Percentiles rank a stretch among this genome's conserved stretches.
Evolutionary conservation across 2,113 vertebrate genomes (phyloP).

Genomic region (Rhizomys pruinosus): DNA sequence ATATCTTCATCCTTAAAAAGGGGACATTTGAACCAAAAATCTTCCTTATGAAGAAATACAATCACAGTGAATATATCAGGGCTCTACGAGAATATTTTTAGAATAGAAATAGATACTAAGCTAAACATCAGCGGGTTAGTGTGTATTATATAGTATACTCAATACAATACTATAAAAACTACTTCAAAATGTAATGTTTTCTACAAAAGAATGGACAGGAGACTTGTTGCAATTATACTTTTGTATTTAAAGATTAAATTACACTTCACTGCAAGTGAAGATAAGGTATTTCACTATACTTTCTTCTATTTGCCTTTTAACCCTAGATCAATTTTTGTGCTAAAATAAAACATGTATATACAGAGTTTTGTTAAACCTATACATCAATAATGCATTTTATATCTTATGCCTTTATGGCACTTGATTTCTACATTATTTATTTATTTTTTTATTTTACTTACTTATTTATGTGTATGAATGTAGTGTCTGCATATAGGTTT

Average conservation of each 20-base stretch:
- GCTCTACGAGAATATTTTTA: not conserved
- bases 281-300: not conserved
- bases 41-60: not conserved
- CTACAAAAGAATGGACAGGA: not conserved
- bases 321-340: conserved; percentile 41
- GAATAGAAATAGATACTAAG: not conserved
- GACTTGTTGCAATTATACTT: not conserved
- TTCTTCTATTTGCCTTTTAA: conserved; percentile 12
- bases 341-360: not conserved
- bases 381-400: not conserved
- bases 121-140: not conserved
- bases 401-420: not conserved
- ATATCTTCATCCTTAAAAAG: not conserved
- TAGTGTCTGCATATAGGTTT: too few relatives aligned
- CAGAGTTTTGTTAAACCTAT: not conserved
- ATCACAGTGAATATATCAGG: not conserved
- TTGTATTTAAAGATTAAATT: not conserved
- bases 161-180: conserved; percentile 13
- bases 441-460: too few relatives aligned
- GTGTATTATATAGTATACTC: not conserved
- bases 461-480: too few relatives aligned
- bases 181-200: not conserved
- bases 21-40: conserved; percentile 3
- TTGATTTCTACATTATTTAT: conserved; percentile 53
- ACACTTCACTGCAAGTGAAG: not conserved